Conservation (phyloP, 2,797 vertebrate genomes). For the Acipenser transmontanus region DNA sequence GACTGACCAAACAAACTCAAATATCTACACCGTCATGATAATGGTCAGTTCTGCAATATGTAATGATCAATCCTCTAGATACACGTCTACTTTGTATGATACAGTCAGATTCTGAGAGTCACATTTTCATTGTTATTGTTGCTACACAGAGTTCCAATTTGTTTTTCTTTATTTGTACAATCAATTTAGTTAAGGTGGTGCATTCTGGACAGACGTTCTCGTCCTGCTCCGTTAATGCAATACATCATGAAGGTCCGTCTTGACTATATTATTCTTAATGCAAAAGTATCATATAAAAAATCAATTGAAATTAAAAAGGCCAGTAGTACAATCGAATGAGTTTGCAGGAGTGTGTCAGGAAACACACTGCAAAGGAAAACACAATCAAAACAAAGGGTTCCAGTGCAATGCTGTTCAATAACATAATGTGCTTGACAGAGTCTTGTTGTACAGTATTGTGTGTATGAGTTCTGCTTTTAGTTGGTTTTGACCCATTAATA, state of each 20-base stretch:
- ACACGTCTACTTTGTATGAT: slow-evolving; percentile 11
- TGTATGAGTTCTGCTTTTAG: no score
- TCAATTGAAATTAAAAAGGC: slow-evolving; percentile 28
- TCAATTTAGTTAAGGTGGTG: slow-evolving; percentile 39
- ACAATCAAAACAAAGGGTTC: neutral
- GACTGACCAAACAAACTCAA: slow-evolving; percentile 42
- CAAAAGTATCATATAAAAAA: no score
- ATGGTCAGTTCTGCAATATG: slow-evolving; percentile 50
- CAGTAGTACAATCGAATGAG: slow-evolving; percentile 51
- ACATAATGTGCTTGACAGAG: slow-evolving; percentile 19
- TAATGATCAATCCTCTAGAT: slow-evolving; percentile 36
- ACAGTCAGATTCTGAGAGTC: slow-evolving; percentile 13
- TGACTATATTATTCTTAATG: no score
- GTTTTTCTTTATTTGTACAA: slow-evolving; percentile 37
- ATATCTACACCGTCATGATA: slow-evolving; percentile 38
- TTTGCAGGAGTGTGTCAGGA: slow-evolving; percentile 53
- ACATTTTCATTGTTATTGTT: slow-evolving; percentile 15
- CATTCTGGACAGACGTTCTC: slow-evolving; percentile 27
- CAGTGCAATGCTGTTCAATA: slow-evolving; percentile 38
- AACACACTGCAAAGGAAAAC: slow-evolving; percentile 35
- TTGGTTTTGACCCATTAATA: no score
- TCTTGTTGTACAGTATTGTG: no score
- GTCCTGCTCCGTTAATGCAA: neutral
- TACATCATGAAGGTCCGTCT: no score
- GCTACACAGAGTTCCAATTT: slow-evolving; percentile 9